Percentiles rank a stretch among this genome's conserved stretches.
Evolutionary conservation across 2,113 vertebrate genomes (phyloP).

Genomic region (Pteropus alecto): DNA sequence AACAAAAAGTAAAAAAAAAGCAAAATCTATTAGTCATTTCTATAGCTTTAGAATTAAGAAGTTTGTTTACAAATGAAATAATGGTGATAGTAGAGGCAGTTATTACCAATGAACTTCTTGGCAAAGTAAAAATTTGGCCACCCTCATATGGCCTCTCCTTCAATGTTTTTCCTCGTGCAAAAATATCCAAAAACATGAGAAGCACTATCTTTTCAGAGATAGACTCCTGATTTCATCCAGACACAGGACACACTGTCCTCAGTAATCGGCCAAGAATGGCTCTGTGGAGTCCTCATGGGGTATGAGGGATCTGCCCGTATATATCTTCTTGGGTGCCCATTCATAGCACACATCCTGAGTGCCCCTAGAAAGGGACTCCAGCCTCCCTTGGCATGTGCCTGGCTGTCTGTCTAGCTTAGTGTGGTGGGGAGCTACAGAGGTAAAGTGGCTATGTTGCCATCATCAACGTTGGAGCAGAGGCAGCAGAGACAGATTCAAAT

Average conservation of each 20-base stretch:
- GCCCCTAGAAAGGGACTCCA: neutral
- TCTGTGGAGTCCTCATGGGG: neutral
- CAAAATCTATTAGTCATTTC: neutral
- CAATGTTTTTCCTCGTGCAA: neutral
- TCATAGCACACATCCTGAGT: neutral
- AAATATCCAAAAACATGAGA: neutral
- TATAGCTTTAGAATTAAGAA: conserved; percentile 30
- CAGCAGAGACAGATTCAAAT: neutral
- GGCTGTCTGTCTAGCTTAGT: neutral
- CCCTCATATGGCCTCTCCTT: neutral
- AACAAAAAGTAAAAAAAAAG: neutral
- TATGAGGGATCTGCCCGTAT: neutral
- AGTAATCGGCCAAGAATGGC: neutral
- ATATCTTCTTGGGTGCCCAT: neutral
- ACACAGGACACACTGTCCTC: neutral
- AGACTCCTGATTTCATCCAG: neutral
- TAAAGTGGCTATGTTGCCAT: neutral
- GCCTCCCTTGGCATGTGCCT: neutral
- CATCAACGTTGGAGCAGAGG: neutral
- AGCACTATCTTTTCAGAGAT: neutral
- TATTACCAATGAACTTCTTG: conserved; percentile 9
- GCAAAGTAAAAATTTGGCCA: conserved; percentile 22
- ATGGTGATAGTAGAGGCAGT: neutral
- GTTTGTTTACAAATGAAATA: conserved; percentile 9
- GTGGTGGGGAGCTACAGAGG: neutral